Percentiles rank a stretch among this genome's conserved stretches.
phyloP scores from a whole-genome alignment of 2,888 invertebrate species.

The Torymus aiolomorphi region DNA sequence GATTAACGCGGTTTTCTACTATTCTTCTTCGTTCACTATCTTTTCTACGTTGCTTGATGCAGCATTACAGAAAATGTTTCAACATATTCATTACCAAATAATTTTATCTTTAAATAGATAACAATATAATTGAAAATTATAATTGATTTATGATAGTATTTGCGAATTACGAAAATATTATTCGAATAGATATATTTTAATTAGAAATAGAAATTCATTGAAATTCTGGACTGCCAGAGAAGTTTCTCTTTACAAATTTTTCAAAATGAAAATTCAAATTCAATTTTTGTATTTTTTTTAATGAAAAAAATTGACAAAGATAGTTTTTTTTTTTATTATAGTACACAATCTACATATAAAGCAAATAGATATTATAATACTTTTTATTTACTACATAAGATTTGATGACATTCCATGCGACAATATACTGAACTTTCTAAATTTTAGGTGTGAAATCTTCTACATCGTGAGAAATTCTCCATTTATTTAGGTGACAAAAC shows the following conservation, averaged over 20 bases:
- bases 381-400: conserved; percentile 28
- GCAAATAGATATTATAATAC: background rate
- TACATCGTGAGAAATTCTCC: conserved; percentile 3
- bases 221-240: no score
- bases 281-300: no score
- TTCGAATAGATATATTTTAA: no score
- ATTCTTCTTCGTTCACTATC: background rate
- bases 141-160: no score
- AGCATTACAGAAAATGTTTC: background rate
- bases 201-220: no score
- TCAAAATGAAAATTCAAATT: no score
- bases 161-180: no score
- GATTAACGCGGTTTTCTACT: conserved; percentile 6
- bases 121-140: no score
- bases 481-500: no score
- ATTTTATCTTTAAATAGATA: no score
- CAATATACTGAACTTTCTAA: conserved; percentile 42
- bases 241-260: no score
- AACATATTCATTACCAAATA: no score
- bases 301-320: background rate
- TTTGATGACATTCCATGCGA: conserved; percentile 7
- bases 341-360: background rate
- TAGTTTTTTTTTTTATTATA: background rate
- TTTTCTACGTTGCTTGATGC: background rate
- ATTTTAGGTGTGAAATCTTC: conserved; percentile 12